Percentiles rank a stretch among this genome's conserved stretches.
Evolutionary conservation across 2,113 vertebrate genomes (phyloP).

Genomic region (Nothocercus nigrocapillus): DNA sequence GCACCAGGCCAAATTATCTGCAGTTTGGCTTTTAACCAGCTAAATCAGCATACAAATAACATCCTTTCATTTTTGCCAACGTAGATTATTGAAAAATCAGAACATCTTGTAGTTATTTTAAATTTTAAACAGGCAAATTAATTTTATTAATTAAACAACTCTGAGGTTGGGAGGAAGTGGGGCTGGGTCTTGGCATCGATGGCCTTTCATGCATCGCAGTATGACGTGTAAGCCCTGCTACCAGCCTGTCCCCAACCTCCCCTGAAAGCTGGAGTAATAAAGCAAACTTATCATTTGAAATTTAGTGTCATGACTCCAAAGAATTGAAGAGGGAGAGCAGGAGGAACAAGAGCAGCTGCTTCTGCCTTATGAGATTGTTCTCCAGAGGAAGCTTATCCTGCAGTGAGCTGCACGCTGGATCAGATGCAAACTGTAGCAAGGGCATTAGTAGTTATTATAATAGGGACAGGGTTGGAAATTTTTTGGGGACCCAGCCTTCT

Average conservation of each 20-base stretch:
- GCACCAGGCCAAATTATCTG: slow-evolving; percentile 4
- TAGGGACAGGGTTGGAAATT: slow-evolving; percentile 34
- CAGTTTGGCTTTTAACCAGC: slow-evolving; percentile 44
- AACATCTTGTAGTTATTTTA: slow-evolving; percentile 71
- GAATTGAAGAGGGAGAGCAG: slow-evolving; percentile 55
- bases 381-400: slow-evolving; percentile 53
- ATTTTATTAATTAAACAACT: slow-evolving; percentile 64
- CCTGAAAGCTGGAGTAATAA: slow-evolving; percentile 62
- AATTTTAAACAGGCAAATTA: slow-evolving; percentile 68
- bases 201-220: slow-evolving; percentile 35
- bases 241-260: slow-evolving; percentile 14
- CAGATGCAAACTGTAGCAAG: slow-evolving; percentile 57
- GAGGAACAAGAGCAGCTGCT: slow-evolving; percentile 73
- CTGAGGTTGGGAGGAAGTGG: neutral
- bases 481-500: slow-evolving; percentile 24
- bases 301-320: slow-evolving; percentile 63
- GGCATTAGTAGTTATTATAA: slow-evolving; percentile 64
- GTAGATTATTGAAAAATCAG: slow-evolving; percentile 50
- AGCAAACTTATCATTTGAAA: slow-evolving; percentile 66
- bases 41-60: slow-evolving; percentile 43
- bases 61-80: slow-evolving; percentile 41
- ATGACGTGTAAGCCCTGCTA: slow-evolving; percentile 40
- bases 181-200: neutral
- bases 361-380: slow-evolving; percentile 64
- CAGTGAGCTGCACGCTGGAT: slow-evolving; percentile 17